phyloP scores from a whole-genome alignment of 1,140 invertebrate genomes.

The Neodiprion virginianus region DNA sequence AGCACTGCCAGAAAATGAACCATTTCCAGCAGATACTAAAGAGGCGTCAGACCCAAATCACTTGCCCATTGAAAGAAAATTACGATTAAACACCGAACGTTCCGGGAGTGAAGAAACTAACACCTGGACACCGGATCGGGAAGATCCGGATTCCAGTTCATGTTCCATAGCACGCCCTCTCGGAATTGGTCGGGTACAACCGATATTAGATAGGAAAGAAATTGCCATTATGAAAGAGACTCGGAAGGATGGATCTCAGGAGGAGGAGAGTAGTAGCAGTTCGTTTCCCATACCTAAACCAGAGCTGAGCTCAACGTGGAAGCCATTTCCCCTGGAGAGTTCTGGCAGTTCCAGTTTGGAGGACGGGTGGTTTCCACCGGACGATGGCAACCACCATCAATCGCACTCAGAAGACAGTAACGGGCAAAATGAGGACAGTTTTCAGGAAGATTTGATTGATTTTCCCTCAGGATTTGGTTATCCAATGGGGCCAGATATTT shows the following conservation, averaged over 20 bases:
- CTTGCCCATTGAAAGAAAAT: conserved; percentile 51
- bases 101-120: conserved; percentile 58
- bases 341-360: conserved; percentile 83
- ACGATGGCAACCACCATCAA: conserved; percentile 67
- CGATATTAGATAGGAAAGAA: conserved; percentile 55
- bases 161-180: conserved; percentile 79
- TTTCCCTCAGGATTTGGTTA: conserved; percentile 76
- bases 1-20: conserved; percentile 57
- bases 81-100: conserved; percentile 52
- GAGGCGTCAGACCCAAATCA: conserved; percentile 38
- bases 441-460: conserved; percentile 76
- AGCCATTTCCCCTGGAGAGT: conserved; percentile 80
- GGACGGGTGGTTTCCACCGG: conserved; percentile 78
- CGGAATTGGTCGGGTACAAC: conserved; percentile 72
- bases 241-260: conserved; percentile 46
- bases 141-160: conserved; percentile 80
- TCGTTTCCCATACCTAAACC: conserved; percentile 67
- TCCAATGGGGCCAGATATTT: conserved; percentile 72
- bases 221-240: conserved; percentile 49
- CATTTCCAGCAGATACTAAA: conserved; percentile 29
- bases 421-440: conserved; percentile 69
- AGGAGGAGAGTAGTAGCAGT: conserved; percentile 72
- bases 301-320: conserved; percentile 77
- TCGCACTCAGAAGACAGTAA: conserved; percentile 67
- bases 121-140: conserved; percentile 61